A percentile compares a stretch with the other conserved stretches of the same genome.
Evolutionary conservation across 2,113 vertebrate genomes (phyloP).

Genomic region (Xenopus borealis): DNA sequence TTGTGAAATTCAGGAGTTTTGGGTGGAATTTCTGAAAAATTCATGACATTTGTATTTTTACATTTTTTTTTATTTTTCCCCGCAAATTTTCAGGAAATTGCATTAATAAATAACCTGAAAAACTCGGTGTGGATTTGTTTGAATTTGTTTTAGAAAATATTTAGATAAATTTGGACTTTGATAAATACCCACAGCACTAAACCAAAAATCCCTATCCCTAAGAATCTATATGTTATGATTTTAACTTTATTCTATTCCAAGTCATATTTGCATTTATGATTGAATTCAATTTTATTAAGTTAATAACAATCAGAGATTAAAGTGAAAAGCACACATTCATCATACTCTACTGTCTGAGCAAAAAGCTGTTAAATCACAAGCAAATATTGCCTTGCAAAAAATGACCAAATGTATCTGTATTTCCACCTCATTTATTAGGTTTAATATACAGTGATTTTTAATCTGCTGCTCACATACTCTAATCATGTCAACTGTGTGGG

Average conservation of each 20-base stretch:
- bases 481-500: constrained; percentile 60
- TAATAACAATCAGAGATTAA: constrained; percentile 24
- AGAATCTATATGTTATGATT: neutral
- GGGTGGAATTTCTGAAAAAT: no score
- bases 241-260: neutral
- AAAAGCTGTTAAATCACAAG: constrained; percentile 45
- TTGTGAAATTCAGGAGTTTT: no score
- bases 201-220: no score
- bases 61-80: no score
- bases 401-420: constrained; percentile 50
- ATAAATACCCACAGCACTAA: no score
- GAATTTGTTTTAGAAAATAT: no score
- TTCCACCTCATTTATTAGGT: constrained; percentile 51
- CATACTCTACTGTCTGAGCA: neutral
- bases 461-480: constrained; percentile 52
- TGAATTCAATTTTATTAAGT: constrained; percentile 18
- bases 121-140: no score
- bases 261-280: neutral
- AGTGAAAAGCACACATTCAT: constrained; percentile 27
- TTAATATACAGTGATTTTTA: constrained; percentile 54
- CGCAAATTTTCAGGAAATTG: no score
- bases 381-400: constrained; percentile 52
- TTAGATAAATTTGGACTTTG: no score
- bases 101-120: no score
- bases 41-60: no score